Evolutionary conservation across 2,797 vertebrate genomes (phyloP).

Genomic region (Choloepus didactylus): DNA sequence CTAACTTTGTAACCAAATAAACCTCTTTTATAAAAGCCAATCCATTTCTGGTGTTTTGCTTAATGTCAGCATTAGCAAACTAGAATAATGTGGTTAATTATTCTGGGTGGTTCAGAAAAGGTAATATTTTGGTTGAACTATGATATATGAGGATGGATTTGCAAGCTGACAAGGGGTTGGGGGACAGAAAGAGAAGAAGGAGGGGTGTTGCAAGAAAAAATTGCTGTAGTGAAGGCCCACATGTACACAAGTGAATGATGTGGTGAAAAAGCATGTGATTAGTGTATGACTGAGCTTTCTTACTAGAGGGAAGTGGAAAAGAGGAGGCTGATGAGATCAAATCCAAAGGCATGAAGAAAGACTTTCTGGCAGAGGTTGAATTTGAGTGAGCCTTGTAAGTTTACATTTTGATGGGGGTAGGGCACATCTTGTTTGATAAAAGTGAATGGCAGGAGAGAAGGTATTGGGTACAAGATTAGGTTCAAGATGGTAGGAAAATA

Average conservation of each 20-base stretch:
- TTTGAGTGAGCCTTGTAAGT: neutral
- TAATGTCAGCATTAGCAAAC: too few species aligned
- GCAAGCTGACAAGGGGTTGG: neutral
- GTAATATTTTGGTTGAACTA: neutral
- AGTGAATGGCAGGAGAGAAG: neutral
- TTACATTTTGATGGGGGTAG: neutral
- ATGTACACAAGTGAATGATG: neutral
- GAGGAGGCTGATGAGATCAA: neutral
- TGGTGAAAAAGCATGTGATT: neutral
- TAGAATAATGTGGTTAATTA: neutral
- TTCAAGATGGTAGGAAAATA: neutral
- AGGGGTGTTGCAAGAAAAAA: neutral
- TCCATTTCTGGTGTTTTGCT: too few species aligned
- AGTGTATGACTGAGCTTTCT: slow-evolving; percentile 2
- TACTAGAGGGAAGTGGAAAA: neutral
- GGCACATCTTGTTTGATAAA: neutral
- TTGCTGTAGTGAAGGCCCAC: neutral
- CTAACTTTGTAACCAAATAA: too few species aligned
- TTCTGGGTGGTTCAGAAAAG: neutral
- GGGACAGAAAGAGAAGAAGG: neutral
- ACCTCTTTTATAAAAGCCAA: too few species aligned
- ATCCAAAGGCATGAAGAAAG: neutral
- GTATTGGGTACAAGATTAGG: neutral
- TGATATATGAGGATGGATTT: neutral
- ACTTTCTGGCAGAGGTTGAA: neutral